Evolutionary conservation across 1,140 invertebrate genomes (phyloP).

Genomic region (Chlorops oryzae): DNA sequence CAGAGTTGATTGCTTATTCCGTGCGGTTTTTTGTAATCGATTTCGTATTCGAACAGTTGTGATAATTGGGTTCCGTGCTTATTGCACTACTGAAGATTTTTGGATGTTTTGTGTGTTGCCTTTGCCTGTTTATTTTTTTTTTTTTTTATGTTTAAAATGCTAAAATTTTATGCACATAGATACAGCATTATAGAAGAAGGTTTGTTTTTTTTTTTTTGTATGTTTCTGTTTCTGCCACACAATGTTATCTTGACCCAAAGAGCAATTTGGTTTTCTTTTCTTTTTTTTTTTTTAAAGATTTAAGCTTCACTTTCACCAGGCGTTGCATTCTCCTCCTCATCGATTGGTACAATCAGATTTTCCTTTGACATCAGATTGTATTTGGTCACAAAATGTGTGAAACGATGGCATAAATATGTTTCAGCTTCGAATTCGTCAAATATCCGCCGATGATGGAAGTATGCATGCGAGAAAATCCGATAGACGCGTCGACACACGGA

Average conservation of each 20-base stretch:
- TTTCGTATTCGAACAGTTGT: no score
- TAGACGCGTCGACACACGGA: slow-evolving; percentile 98
- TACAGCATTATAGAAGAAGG: slow-evolving; percentile 16
- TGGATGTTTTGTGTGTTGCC: no score
- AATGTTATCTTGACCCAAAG: background rate
- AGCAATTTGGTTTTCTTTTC: slow-evolving; percentile 2
- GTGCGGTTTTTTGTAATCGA: no score
- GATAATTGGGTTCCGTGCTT: no score
- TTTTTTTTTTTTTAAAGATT: slow-evolving; percentile 13
- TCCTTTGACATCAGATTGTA: slow-evolving; percentile 98
- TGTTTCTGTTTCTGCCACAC: background rate
- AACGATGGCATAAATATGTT: slow-evolving; percentile 90
- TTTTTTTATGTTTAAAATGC: slow-evolving; percentile 15
- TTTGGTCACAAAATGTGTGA: slow-evolving; percentile 97
- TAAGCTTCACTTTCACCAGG: slow-evolving; percentile 65
- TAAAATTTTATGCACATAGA: slow-evolving; percentile 30
- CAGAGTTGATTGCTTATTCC: no score
- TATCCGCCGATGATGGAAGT: slow-evolving; percentile 93
- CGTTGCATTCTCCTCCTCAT: slow-evolving; percentile 47
- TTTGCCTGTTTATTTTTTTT: slow-evolving; percentile 6
- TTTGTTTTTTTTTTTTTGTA: slow-evolving; percentile 6
- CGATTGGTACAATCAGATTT: slow-evolving; percentile 95
- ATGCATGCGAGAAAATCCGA: slow-evolving; percentile 99
- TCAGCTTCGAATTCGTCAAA: slow-evolving; percentile 98
- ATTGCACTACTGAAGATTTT: background rate